Evolutionary conservation across 2,888 invertebrate genomes (phyloP), one percentile per base, ranked within the genome.

Genomic region (Rhamnusium bicolor): DNA sequence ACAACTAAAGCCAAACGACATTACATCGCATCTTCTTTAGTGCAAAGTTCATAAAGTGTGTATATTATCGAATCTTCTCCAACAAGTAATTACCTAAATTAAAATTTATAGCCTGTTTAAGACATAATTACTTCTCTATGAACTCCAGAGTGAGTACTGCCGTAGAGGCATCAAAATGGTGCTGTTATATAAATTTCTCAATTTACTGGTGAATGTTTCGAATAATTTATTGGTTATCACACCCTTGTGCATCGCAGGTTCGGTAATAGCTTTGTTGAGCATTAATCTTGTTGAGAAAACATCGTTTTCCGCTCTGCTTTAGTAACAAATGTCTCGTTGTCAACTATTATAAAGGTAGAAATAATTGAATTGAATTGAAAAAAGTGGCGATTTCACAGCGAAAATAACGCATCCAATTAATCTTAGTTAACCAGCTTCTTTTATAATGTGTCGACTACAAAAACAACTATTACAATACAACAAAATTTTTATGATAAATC

Each of bases 131-230:
- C 14, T 47, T 18, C 10, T 29, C 6, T 18, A 51, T 29, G 21
- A 14, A 51, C 49, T 24, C 5, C 24, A 18, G 18, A 18, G 61
- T 16, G 27, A 51, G 21, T 27, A 18, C 10, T n/a, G 54, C 8
- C 27, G 24, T 63, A 10, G 27, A 24, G 3, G 46, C 7, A 1
- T 24, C 21, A 40, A 32, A 19, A 60, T 60, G 12, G 40, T 14
- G n/a, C 4, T 21, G 47, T 47, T 46, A 16, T 40, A 62, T 24
- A 27, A 24, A 27, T 51, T 51, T 51, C 63, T 29, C 49, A 63
- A 63, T 63, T 63, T 63, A 49, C 49, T 27, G 27, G 63, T 63
- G 63, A 29, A 21, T 29, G 63, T 16, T n/a, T 27, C 27, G 32
- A 32, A 58, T 58, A 58, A 58, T 58, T 32, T 58, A 58, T 58